Evolutionary conservation across 2,113 vertebrate species (phyloP), one percentile per base, ranked within the genome.

Genomic region (Naja naja): DNA sequence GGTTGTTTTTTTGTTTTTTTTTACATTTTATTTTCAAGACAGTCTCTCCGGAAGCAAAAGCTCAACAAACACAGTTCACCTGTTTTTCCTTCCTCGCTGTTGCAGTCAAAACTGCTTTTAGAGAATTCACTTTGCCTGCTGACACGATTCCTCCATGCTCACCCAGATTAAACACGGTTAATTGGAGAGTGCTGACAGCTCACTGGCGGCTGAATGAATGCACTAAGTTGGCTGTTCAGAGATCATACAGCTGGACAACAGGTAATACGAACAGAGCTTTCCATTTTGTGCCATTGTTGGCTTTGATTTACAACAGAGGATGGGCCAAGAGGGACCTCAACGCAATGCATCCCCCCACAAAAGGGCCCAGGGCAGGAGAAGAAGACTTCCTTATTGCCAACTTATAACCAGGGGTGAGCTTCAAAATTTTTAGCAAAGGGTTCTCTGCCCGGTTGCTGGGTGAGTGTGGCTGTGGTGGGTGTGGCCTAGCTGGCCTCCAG

Each of bases 141-240:
- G 97, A 97, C 95, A 94, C 69, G 81, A 97, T 90, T 97, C 96
- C 95, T 98, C 98, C 98, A 96, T 95, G 2, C 96, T 97, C 97
- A 97, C 96, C 90, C 55, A 97, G 97, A 97, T 97, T 98, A 97
- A 97, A 97, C 94, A 93, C 94, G 94, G 94, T 94, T 98, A 98
- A 98, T 98, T 98, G 98, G 97, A 93, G 98, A 87, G 97, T 93
- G 98, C 97, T 97, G 98, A 98, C 97, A 97, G 97, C 97, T 94
- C 96, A 94, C 93, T 90, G 55, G 95, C 95, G 89, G 92, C 91
- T 94, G 96, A 96, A 97, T 98, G 97, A 94, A 45, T 95, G 95
- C 96, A 94, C 94, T 92, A 91, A 87, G 85, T 60, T 92, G 55
- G 94, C 85, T 93, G 12, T 85, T 96, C 95, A 92, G 91, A 34